Percentiles rank a stretch among this genome's conserved stretches.
Evolutionary conservation across 2,888 invertebrate genomes (phyloP).

Genomic region (Phasia obesa): DNA sequence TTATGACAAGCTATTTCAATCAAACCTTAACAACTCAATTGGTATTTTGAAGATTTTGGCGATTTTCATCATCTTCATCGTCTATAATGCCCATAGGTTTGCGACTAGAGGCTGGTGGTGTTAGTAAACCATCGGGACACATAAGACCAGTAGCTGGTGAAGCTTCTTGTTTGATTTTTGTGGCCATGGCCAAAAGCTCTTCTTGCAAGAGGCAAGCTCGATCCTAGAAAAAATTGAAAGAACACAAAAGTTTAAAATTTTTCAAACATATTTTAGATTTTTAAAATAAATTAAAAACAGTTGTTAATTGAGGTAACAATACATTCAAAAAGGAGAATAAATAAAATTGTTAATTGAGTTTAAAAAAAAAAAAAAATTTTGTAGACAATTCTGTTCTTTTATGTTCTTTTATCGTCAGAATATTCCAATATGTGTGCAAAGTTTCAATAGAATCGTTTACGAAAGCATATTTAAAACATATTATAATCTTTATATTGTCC

Average conservation of each 20-base stretch:
- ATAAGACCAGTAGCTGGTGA: slow-evolving; percentile 80
- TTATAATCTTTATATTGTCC: too few species aligned
- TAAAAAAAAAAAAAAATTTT: too few species aligned
- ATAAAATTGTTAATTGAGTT: too few species aligned
- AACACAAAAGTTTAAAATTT: slow-evolving; percentile 11
- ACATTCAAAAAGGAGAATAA: too few species aligned
- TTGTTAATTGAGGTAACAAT: too few species aligned
- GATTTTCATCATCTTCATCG: slow-evolving; percentile 68
- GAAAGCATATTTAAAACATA: too few species aligned
- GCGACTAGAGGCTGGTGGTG: slow-evolving; percentile 82
- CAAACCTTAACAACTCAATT: slow-evolving; percentile 36
- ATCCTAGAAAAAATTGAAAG: slow-evolving; percentile 75
- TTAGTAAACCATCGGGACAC: slow-evolving; percentile 80
- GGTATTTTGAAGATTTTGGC: slow-evolving; percentile 48
- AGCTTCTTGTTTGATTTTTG: slow-evolving; percentile 78
- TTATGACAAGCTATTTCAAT: background rate
- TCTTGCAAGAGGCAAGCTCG: slow-evolving; percentile 78
- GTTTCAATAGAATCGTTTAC: too few species aligned
- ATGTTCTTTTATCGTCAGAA: too few species aligned
- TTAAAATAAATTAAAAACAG: too few species aligned
- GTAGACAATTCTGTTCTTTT: too few species aligned
- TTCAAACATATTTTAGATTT: too few species aligned
- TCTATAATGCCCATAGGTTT: slow-evolving; percentile 77
- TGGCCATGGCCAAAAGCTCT: slow-evolving; percentile 74
- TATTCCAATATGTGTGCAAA: too few species aligned